These are phyloP conservation scores for Halcyon senegalensis DNA, from an alignment of 2,113 vertebrate species.

Conservation along the genomic window DNA sequence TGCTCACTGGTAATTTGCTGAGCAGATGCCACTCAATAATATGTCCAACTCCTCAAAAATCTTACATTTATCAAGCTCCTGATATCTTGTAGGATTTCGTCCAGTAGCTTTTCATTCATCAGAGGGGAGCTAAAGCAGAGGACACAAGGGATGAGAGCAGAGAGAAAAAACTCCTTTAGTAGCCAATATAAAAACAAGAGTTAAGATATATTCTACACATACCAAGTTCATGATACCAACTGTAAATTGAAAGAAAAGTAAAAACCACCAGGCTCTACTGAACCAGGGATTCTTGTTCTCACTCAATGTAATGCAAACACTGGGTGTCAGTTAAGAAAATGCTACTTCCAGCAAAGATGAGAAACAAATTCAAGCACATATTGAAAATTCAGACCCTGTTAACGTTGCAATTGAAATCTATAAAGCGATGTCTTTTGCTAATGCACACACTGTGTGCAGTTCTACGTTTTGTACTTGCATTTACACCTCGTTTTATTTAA, in stretches of 20 bases:
- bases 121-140: not conserved
- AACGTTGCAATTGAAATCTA: not conserved
- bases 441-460: not conserved
- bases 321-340: not conserved
- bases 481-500: not conserved
- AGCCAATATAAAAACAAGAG: not conserved
- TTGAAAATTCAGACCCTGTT: not conserved
- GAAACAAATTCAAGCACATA: not conserved
- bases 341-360: not conserved
- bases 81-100: conserved; percentile 38
- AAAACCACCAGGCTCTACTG: not conserved
- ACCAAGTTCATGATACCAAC: not conserved
- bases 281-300: not conserved
- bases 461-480: not conserved
- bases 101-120: not conserved
- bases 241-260: not conserved
- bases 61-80: conserved; percentile 62
- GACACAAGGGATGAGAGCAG: not conserved
- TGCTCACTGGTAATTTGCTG: not conserved
- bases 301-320: not conserved
- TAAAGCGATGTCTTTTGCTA: not conserved
- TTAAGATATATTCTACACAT: not conserved
- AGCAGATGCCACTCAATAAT: not conserved
- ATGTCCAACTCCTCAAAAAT: not conserved
- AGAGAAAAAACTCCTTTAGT: not conserved